These are phyloP conservation scores for Calephelis virginiensis DNA, from an alignment of 1,140 invertebrate species.

Conservation along the genomic window DNA sequence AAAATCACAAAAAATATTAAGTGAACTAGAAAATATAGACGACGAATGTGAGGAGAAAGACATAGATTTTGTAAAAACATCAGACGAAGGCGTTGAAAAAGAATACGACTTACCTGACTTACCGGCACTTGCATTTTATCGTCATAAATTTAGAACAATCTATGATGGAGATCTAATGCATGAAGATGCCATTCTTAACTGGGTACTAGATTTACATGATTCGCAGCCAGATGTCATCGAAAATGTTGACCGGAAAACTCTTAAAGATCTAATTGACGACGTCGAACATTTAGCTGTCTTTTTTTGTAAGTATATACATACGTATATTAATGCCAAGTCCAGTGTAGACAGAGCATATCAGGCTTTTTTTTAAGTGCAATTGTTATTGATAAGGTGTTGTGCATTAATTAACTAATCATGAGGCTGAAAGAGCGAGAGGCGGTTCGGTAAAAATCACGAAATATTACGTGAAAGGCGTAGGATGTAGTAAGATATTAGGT, in stretches of 20 bases:
- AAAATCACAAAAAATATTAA: constrained; percentile 92
- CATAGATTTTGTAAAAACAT: constrained; percentile 96
- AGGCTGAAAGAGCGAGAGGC: no score
- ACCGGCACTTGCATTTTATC: constrained; percentile 93
- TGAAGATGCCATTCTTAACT: constrained; percentile 93
- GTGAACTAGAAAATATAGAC: constrained; percentile 95
- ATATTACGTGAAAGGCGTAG: no score
- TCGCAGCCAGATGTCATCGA: constrained; percentile 93
- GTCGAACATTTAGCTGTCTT: constrained; percentile 95
- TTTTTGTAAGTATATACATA: constrained; percentile 86
- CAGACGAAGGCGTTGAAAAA: constrained; percentile 91
- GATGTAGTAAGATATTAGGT: no score
- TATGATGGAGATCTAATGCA: constrained; percentile 93
- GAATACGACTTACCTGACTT: constrained; percentile 92
- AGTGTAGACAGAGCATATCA: no score
- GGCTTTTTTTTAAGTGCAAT: no score
- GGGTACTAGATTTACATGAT: constrained; percentile 92
- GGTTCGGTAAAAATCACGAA: no score
- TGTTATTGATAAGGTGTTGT: no score
- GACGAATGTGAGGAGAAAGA: constrained; percentile 95
- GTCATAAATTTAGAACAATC: constrained; percentile 93
- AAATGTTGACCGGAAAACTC: constrained; percentile 92
- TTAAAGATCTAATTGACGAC: constrained; percentile 92
- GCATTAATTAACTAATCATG: no score
- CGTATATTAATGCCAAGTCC: no score